Percentiles rank a stretch among this genome's conserved stretches.
Evolutionary conservation across 1,140 invertebrate genomes (phyloP).

Genomic region (Chlorops oryzae): DNA sequence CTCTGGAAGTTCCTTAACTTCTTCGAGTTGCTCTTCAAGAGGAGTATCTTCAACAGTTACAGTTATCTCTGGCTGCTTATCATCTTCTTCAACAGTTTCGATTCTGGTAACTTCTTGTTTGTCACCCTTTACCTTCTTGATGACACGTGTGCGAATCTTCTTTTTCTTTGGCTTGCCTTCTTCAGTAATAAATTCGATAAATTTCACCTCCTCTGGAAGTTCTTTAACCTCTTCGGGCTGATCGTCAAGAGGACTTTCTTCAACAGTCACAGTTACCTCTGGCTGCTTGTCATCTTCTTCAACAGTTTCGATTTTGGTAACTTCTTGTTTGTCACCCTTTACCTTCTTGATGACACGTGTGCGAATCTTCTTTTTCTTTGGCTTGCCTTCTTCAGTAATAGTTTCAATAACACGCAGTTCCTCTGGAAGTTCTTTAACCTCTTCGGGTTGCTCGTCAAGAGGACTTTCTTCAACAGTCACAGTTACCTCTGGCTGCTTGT

Average conservation of each 20-base stretch:
- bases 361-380: slow-evolving; percentile 18
- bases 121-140: slow-evolving; percentile 26
- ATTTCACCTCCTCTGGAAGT: slow-evolving; percentile 25
- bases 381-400: slow-evolving; percentile 27
- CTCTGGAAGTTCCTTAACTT: no score
- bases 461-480: slow-evolving; percentile 22
- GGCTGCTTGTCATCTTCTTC: slow-evolving; percentile 32
- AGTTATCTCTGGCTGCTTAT: no score
- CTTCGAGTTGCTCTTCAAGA: no score
- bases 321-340: slow-evolving; percentile 18
- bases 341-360: slow-evolving; percentile 22
- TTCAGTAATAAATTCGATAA: slow-evolving; percentile 21
- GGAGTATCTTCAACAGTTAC: no score
- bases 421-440: slow-evolving; percentile 18
- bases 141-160: slow-evolving; percentile 30
- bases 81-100: slow-evolving; percentile 24
- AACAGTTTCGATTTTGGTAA: slow-evolving; percentile 27
- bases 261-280: slow-evolving; percentile 25
- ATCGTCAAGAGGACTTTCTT: slow-evolving; percentile 16
- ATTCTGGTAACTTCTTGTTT: slow-evolving; percentile 36
- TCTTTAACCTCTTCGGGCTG: slow-evolving; percentile 14
- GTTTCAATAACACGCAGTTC: slow-evolving; percentile 41
- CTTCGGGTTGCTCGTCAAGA: slow-evolving; percentile 18
- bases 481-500: slow-evolving; percentile 28
- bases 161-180: slow-evolving; percentile 22